phyloP scores from a whole-genome alignment of 2,888 invertebrate genomes.

The Stomorhina lunata region DNA sequence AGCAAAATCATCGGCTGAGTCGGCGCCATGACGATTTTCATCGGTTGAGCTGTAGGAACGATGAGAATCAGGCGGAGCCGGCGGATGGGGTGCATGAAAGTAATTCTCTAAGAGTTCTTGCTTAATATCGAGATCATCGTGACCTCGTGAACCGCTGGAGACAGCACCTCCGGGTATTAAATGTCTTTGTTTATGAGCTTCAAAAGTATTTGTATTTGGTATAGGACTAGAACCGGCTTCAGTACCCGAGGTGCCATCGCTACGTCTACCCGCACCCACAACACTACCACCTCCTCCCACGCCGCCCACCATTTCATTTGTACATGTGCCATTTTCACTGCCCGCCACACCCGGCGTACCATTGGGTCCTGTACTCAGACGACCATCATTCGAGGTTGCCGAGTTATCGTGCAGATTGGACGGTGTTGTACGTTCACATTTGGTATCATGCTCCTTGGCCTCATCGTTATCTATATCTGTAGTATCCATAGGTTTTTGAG shows the following conservation, averaged over 20 bases:
- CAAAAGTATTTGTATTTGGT: constrained; percentile 74
- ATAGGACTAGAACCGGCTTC: constrained; percentile 75
- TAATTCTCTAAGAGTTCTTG: constrained; percentile 76
- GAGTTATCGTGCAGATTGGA: constrained; percentile 59
- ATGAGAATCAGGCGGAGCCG: constrained; percentile 75
- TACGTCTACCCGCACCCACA: constrained; percentile 40
- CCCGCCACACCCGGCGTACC: constrained; percentile 43
- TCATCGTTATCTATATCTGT: constrained; percentile 73
- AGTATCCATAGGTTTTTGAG: constrained; percentile 75
- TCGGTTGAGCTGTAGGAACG: constrained; percentile 77
- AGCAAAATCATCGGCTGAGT: constrained; percentile 74
- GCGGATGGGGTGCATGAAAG: constrained; percentile 74
- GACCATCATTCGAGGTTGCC: constrained; percentile 56
- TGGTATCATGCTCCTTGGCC: constrained; percentile 70
- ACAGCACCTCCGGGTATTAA: constrained; percentile 67
- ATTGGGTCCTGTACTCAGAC: constrained; percentile 53
- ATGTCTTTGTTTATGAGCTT: constrained; percentile 74
- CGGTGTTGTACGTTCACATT: constrained; percentile 73
- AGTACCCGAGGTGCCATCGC: constrained; percentile 55
- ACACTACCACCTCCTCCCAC: constrained; percentile 32
- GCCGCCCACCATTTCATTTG: constrained; percentile 41
- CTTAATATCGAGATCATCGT: constrained; percentile 76
- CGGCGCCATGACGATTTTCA: constrained; percentile 72
- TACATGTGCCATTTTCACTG: constrained; percentile 57
- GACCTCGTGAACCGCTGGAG: constrained; percentile 67